Evolutionary conservation across 2,797 vertebrate genomes (phyloP).

Genomic region (Malacoctenus gilli): DNA sequence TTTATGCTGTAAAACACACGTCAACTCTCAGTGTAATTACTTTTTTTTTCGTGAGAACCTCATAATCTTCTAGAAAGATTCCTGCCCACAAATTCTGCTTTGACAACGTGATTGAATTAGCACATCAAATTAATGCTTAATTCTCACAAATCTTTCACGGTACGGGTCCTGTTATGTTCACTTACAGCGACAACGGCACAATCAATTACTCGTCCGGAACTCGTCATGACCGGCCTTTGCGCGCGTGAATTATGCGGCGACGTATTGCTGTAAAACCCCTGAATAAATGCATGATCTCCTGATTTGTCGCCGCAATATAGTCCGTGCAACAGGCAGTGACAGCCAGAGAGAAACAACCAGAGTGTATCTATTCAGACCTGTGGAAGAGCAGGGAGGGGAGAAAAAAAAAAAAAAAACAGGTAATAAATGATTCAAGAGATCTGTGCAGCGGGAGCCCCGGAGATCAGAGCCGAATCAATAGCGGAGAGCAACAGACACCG

Average conservation of each 20-base stretch:
- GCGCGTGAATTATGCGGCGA: too few species aligned
- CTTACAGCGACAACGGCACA: not conserved
- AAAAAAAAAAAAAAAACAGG: constrained; percentile 14
- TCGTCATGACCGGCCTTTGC: too few species aligned
- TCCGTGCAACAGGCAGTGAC: not conserved
- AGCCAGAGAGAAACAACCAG: not conserved
- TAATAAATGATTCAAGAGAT: constrained; percentile 56
- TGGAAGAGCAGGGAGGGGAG: constrained; percentile 15
- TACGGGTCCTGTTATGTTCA: too few species aligned
- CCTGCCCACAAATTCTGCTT: not conserved
- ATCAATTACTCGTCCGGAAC: not conserved
- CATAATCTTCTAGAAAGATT: not conserved
- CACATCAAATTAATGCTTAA: constrained; percentile 8
- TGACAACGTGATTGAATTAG: constrained; percentile 1
- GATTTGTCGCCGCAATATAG: constrained; percentile 1
- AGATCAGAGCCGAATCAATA: constrained; percentile 36
- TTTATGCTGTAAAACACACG: too few species aligned
- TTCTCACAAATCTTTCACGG: not conserved
- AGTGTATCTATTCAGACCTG: not conserved
- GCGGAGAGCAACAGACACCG: constrained; percentile 18
- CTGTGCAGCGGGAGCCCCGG: constrained; percentile 25
- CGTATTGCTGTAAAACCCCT: too few species aligned
- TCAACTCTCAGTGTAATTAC: too few species aligned
- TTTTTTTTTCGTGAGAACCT: not conserved
- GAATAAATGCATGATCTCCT: not conserved